Evolutionary conservation across 2,888 invertebrate species (phyloP), one percentile per base, ranked within the genome.

Genomic region (Erebia ligea): DNA sequence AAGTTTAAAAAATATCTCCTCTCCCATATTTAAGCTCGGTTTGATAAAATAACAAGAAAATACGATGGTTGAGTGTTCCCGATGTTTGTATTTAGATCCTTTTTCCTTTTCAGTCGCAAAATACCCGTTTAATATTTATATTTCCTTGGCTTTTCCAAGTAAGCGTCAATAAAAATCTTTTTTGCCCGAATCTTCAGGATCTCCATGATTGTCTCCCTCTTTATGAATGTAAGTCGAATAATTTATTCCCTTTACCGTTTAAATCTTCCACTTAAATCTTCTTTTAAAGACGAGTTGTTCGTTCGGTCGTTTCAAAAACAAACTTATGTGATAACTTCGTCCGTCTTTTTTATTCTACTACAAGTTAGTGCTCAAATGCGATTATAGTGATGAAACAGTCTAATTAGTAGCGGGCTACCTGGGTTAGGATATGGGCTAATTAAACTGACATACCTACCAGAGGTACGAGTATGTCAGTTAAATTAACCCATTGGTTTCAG

Each of bases 121-220:
- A 61, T 52, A 48, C 56, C 59, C 48, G 48, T 66, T 67, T 67
- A 69, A 69, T 69, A 72, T 69, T 69, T 69, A 69, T 57, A 69
- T 66, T 61, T 13, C 54, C 61, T 54, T 61, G 63, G 69, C 71
- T 65, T 69, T 62, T 45, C 59, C 57, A 25, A 67, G 70, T 70
- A 72, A 70, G 72, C 70, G 40, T 67, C 69, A 58, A 67, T 70
- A 67, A 72, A 67, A 67, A 66, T 69, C 13, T 67, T 66, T 65
- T 17, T 71, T 56, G 15, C 42, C 67, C 48, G 42, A 62, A 48
- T 56, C 61, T 34, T 67, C 67, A 67, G 48, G 48, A 56, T 70
- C 67, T 70, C 63, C 19, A 54, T 54, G 54, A 54, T 54, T 54
- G 54, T 54, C 54, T 54, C 54, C 17, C 19, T 10, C 10, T 54